These are phyloP conservation scores for Acanthopleura granulata DNA, from an alignment of 2,888 invertebrate species.

Conservation along the genomic window DNA sequence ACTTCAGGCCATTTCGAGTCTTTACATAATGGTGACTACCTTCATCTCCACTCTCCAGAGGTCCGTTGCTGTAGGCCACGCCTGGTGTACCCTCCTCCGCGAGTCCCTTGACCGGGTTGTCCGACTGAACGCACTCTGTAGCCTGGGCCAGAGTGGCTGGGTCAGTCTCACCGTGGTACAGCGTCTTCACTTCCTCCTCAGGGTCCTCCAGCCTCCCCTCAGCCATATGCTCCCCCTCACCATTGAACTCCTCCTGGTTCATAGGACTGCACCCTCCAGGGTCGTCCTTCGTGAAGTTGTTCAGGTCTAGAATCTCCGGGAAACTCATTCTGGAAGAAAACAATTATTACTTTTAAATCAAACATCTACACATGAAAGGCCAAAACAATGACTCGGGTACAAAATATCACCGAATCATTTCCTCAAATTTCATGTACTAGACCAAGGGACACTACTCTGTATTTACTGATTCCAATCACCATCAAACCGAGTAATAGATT, in stretches of 20 bases:
- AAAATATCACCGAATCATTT: too few species aligned
- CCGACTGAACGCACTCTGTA: not conserved
- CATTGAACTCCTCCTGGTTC: not conserved
- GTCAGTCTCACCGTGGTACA: constrained; percentile 3
- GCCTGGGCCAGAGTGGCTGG: not conserved
- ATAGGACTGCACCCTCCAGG: constrained; percentile 19
- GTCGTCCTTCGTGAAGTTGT: constrained; percentile 76
- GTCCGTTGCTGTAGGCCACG: constrained; percentile 26
- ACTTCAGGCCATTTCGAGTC: too few species aligned
- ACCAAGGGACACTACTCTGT: too few species aligned
- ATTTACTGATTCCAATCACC: too few species aligned
- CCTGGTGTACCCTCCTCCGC: constrained; percentile 9
- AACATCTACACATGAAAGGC: too few species aligned
- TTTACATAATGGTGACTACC: constrained; percentile 27
- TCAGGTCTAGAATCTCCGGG: constrained; percentile 83
- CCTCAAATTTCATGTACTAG: too few species aligned
- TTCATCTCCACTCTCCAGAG: constrained; percentile 44
- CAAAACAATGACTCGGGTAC: too few species aligned
- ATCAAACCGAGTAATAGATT: too few species aligned
- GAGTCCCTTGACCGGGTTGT: not conserved
- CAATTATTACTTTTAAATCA: too few species aligned
- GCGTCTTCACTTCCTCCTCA: constrained; percentile 12
- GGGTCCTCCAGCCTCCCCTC: constrained; percentile 19
- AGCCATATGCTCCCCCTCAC: constrained; percentile 1
- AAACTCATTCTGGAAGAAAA: constrained; percentile 82